phyloP scores from a whole-genome alignment of 2,113 vertebrate genomes.

The Oreochromis aureus region DNA sequence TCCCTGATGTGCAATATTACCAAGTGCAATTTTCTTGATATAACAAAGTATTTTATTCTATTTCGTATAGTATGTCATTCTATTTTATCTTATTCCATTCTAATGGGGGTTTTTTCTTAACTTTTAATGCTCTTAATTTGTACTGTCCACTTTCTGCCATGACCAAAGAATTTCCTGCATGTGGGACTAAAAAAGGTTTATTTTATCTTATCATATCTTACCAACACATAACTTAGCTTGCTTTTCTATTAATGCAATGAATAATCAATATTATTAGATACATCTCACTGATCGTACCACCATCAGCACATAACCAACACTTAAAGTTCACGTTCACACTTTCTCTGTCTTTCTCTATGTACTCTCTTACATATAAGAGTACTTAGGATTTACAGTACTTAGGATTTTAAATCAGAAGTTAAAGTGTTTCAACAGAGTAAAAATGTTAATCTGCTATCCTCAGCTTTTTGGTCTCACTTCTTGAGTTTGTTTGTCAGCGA shows the following conservation, averaged over 20 bases:
- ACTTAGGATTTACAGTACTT: neutral
- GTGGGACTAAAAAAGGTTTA: neutral
- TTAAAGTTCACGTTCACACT: neutral
- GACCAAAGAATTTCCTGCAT: neutral
- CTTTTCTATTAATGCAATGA: neutral
- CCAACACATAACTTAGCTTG: neutral
- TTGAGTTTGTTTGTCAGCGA: neutral
- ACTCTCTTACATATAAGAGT: too few relatives aligned
- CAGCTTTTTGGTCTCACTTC: neutral
- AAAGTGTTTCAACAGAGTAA: neutral
- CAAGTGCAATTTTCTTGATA: neutral
- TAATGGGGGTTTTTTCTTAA: neutral
- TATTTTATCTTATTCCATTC: neutral
- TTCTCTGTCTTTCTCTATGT: neutral
- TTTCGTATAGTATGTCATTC: neutral
- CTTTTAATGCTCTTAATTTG: neutral
- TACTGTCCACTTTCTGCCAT: neutral
- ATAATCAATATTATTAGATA: neutral
- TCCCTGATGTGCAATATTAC: neutral
- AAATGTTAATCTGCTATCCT: neutral
- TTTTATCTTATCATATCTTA: neutral
- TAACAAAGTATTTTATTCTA: neutral
- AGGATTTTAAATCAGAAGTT: neutral
- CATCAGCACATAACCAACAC: neutral
- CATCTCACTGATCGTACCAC: neutral